Evolutionary conservation across 92 coral and sea anemone species (phyloP).

Genomic region (Paragorgia papillata): DNA sequence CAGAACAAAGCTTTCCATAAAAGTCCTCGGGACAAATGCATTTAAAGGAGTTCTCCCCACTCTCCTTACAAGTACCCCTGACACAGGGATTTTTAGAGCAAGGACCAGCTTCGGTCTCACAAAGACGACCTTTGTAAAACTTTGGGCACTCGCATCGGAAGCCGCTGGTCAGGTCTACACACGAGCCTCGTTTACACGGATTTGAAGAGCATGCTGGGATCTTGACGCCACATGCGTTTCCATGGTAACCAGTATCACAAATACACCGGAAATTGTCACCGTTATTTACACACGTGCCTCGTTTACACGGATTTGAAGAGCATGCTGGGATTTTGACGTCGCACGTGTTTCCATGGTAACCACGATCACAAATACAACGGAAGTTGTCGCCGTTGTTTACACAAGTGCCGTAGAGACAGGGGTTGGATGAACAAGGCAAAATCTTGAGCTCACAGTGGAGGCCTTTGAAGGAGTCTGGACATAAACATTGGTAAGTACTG

Average conservation of each 20-base stretch:
- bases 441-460: conserved; percentile 22
- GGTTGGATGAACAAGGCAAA: conserved; percentile 56
- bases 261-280: conserved; percentile 26
- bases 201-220: neutral
- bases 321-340: conserved; percentile 53
- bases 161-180: conserved; percentile 40
- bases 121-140: conserved; percentile 61
- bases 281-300: conserved; percentile 43
- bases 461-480: conserved; percentile 9
- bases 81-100: conserved; percentile 64
- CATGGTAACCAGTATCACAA: conserved; percentile 39
- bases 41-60: conserved; percentile 19
- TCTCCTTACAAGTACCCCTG: conserved; percentile 60
- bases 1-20: conserved; percentile 61
- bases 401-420: conserved; percentile 57
- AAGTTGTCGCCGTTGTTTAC: conserved; percentile 7
- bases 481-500: conserved; percentile 23
- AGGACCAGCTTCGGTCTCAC: conserved; percentile 44
- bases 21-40: conserved; percentile 70
- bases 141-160: conserved; percentile 63
- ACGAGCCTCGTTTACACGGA: conserved; percentile 63
- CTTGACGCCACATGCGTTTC: conserved; percentile 7
- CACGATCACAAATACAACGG: conserved; percentile 32
- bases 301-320: conserved; percentile 42
- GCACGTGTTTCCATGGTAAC: conserved; percentile 30